Percentiles rank a stretch among this genome's conserved stretches.
Evolutionary conservation across 2,888 invertebrate genomes (phyloP).

Genomic region (Automeris io): DNA sequence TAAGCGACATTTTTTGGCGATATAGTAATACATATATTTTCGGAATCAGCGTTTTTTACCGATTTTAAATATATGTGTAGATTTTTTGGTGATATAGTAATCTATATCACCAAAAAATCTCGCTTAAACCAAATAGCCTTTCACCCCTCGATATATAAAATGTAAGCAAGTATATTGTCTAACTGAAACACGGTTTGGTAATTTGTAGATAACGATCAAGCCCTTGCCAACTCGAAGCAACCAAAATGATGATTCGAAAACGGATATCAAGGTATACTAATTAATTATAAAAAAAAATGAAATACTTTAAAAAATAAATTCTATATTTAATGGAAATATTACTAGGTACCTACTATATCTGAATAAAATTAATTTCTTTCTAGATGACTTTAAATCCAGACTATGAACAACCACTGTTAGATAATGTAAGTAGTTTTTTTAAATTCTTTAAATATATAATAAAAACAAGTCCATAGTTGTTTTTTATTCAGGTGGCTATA

Average conservation of each 20-base stretch:
- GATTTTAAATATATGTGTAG: too few relatives aligned
- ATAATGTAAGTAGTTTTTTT: background rate
- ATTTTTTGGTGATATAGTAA: too few relatives aligned
- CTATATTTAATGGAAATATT: background rate
- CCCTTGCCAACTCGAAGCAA: slow-evolving; percentile 16
- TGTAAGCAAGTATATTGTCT: background rate
- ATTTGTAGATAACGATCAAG: slow-evolving; percentile 2
- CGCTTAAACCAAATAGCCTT: too few relatives aligned
- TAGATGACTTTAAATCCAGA: slow-evolving; percentile 1
- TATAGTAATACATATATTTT: too few relatives aligned
- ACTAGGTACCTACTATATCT: background rate
- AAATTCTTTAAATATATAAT: background rate
- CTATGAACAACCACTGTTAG: background rate
- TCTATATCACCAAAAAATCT: too few relatives aligned
- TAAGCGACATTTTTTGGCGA: too few relatives aligned
- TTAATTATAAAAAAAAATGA: too few relatives aligned
- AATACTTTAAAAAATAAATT: background rate
- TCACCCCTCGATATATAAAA: too few relatives aligned
- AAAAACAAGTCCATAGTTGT: background rate
- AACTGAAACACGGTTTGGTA: background rate
- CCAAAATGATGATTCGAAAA: slow-evolving; percentile 25
- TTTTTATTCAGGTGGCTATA: slow-evolving; percentile 4
- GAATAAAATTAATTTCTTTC: background rate
- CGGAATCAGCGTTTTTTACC: too few relatives aligned
- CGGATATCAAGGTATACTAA: slow-evolving; percentile 28